Evolutionary conservation across 2,113 vertebrate genomes (phyloP).

Genomic region (Callospermophilus lateralis): DNA sequence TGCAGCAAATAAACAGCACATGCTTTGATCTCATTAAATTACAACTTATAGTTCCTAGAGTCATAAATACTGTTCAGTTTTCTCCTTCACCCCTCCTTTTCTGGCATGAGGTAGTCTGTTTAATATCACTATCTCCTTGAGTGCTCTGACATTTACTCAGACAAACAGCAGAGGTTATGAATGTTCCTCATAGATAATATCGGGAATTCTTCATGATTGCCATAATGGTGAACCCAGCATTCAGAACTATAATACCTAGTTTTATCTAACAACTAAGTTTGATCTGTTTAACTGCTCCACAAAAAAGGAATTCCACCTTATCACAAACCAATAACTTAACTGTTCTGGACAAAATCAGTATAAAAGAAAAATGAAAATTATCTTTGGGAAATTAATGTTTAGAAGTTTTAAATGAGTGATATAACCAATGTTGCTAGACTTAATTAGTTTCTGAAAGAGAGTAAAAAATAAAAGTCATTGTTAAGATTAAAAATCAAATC

Average conservation of each 20-base stretch:
- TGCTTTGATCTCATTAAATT: constrained; percentile 92
- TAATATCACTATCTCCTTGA: constrained; percentile 92
- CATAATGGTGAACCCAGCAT: constrained; percentile 86
- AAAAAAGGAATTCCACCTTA: constrained; percentile 87
- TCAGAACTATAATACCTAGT: constrained; percentile 84
- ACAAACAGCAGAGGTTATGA: constrained; percentile 92
- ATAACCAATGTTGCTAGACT: constrained; percentile 62
- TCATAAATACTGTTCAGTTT: constrained; percentile 90
- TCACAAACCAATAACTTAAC: constrained; percentile 87
- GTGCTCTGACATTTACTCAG: constrained; percentile 90
- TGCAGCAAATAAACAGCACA: constrained; percentile 88
- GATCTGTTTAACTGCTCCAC: constrained; percentile 89
- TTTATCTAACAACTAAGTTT: constrained; percentile 90
- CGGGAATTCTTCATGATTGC: constrained; percentile 89
- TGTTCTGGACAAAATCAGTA: constrained; percentile 91
- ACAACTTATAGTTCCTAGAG: constrained; percentile 90
- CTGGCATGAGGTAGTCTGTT: constrained; percentile 90
- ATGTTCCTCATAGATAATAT: constrained; percentile 90
- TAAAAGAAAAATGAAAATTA: constrained; percentile 87
- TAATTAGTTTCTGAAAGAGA: constrained; percentile 66
- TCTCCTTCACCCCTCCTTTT: constrained; percentile 86
- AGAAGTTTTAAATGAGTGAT: constrained; percentile 75
- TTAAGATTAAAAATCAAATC: constrained; percentile 54
- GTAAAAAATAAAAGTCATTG: background rate
- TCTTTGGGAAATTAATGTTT: constrained; percentile 81